A percentile compares a stretch with the other conserved stretches of the same genome.
phyloP scores from a whole-genome alignment of 2,113 vertebrate species.

The Ammospiza caudacuta region DNA sequence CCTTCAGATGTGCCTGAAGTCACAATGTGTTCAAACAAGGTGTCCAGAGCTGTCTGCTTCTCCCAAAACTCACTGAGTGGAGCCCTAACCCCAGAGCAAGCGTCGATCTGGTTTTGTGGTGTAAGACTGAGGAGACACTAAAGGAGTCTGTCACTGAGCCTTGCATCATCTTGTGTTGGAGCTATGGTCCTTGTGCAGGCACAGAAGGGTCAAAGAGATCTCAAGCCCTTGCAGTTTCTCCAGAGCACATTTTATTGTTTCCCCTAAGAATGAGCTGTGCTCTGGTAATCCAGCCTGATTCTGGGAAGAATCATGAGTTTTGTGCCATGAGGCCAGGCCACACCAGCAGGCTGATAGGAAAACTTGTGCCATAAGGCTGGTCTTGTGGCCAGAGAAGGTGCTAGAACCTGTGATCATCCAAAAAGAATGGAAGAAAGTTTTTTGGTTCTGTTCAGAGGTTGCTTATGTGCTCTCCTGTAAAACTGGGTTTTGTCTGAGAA shows the following conservation, averaged over 20 bases:
- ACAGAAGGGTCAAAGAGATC: background rate
- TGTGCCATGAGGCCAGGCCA: background rate
- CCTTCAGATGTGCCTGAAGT: background rate
- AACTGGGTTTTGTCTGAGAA: background rate
- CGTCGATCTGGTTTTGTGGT: background rate
- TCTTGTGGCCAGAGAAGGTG: background rate
- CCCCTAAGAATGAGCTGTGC: fast-evolving
- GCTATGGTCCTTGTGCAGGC: background rate
- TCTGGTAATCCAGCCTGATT: background rate
- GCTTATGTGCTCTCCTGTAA: background rate
- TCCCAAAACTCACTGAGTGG: background rate
- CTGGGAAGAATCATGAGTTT: background rate
- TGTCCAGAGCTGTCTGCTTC: background rate
- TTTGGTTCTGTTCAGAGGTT: background rate
- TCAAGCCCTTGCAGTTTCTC: background rate
- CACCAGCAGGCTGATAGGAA: fast-evolving
- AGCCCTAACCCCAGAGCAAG: background rate
- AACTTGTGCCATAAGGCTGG: background rate
- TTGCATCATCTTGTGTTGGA: fast-evolving
- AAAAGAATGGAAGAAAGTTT: background rate
- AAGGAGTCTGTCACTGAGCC: background rate
- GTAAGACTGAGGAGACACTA: background rate
- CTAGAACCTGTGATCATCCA: background rate
- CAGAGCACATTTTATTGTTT: background rate
- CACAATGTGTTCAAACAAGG: background rate